Conservation (phyloP, 2,888 invertebrate species). For the Scaptomyza caliginosa region DNA sequence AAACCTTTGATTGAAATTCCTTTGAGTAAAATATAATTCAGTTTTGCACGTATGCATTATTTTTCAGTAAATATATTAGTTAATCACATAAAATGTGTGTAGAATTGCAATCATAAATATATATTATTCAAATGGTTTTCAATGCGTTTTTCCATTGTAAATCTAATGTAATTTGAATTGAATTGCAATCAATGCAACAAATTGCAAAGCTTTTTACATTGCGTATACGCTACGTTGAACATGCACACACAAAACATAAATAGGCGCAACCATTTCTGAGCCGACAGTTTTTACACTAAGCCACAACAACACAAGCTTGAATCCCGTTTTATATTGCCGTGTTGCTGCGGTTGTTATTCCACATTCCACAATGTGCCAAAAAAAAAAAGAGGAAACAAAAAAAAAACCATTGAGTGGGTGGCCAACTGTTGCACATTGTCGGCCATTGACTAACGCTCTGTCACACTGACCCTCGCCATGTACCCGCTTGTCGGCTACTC, state of each 20-base stretch:
- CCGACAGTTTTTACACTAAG: slow-evolving; percentile 3
- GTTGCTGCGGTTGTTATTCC: slow-evolving; percentile 51
- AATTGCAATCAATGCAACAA: not conserved
- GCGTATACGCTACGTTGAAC: slow-evolving; percentile 18
- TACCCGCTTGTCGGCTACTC: not conserved
- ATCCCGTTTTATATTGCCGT: slow-evolving; percentile 44
- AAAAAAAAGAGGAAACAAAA: not conserved
- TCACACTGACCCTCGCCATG: slow-evolving; percentile 36
- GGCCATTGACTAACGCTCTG: slow-evolving; percentile 42
- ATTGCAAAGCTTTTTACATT: not conserved
- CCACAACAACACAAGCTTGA: slow-evolving; percentile 13
- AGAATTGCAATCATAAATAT: not conserved
- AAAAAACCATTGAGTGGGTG: slow-evolving; percentile 20
- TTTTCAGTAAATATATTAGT: not conserved
- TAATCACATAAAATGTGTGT: not conserved
- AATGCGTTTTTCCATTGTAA: not conserved
- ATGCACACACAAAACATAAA: not conserved
- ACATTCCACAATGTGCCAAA: slow-evolving; percentile 13
- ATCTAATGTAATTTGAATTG: not conserved
- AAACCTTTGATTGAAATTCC: too few species aligned
- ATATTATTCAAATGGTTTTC: not conserved
- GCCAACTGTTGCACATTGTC: slow-evolving; percentile 52
- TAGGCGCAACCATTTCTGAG: slow-evolving; percentile 4
- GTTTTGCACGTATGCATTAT: too few species aligned
- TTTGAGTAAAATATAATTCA: not conserved